phyloP scores from a whole-genome alignment of 2,113 vertebrate species.

The Ascaphus truei region DNA sequence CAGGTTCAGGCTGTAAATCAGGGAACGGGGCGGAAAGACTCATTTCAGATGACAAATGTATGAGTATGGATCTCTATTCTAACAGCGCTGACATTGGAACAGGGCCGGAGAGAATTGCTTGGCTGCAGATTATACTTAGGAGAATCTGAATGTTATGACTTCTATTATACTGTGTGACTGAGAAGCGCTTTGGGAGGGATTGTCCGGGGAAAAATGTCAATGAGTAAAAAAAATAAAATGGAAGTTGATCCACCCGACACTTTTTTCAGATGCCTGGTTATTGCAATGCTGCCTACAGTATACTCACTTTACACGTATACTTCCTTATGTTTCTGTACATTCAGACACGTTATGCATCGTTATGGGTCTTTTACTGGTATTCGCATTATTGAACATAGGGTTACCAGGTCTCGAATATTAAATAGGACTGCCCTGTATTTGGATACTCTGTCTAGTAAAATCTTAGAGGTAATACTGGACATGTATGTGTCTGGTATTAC shows the following conservation, averaged over 20 bases:
- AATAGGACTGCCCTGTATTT: too few species aligned
- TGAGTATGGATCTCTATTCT: background rate
- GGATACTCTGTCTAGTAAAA: too few species aligned
- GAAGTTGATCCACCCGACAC: constrained; percentile 5
- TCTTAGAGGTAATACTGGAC: too few species aligned
- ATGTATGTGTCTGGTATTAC: too few species aligned
- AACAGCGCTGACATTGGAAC: background rate
- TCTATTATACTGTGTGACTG: constrained; percentile 7
- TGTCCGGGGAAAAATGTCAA: constrained; percentile 18
- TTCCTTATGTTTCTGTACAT: too few species aligned
- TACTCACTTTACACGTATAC: too few species aligned
- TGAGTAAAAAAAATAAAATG: constrained; percentile 6
- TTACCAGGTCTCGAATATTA: too few species aligned
- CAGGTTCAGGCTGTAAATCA: background rate
- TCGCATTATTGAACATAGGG: too few species aligned
- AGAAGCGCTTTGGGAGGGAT: background rate
- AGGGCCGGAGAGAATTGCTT: background rate
- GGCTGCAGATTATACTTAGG: constrained; percentile 4
- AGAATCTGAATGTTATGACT: constrained; percentile 8
- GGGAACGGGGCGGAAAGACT: background rate
- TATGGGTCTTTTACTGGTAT: too few species aligned
- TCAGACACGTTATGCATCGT: too few species aligned
- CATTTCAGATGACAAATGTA: background rate
- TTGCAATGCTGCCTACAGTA: too few species aligned
- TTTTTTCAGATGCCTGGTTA: too few species aligned